These are phyloP conservation scores for Tenthredo scrophulariae DNA, from an alignment of 2,888 invertebrate genomes.

Conservation along the genomic window DNA sequence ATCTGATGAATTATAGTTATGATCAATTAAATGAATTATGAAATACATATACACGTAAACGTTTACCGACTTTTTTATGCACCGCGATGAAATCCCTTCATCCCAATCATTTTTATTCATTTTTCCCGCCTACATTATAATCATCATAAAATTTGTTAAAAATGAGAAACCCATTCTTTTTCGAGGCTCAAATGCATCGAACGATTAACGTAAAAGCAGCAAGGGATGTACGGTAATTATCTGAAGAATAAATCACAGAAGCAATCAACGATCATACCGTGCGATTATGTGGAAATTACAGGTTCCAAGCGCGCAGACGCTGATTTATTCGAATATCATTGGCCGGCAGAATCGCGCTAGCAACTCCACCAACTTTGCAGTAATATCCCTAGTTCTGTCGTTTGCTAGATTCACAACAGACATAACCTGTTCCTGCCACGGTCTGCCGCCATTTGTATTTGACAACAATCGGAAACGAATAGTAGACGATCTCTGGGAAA, in stretches of 20 bases:
- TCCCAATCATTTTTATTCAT: not conserved
- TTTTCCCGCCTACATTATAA: not conserved
- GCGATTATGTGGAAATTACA: no score
- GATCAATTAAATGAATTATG: conserved; percentile 17
- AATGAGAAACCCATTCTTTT: not conserved
- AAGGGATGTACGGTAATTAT: not conserved
- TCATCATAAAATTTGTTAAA: not conserved
- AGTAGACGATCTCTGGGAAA: no score
- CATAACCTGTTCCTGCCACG: no score
- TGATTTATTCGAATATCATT: no score
- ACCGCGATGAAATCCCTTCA: not conserved
- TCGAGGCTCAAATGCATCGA: not conserved
- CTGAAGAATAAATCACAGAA: not conserved
- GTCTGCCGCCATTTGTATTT: no score
- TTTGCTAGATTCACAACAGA: no score
- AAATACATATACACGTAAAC: conserved; percentile 21
- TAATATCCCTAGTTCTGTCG: no score
- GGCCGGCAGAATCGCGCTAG: no score
- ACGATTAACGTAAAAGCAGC: not conserved
- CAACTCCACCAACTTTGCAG: no score
- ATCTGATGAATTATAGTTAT: conserved; percentile 11
- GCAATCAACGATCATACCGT: no score
- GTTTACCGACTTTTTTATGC: conserved; percentile 24
- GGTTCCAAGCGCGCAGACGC: no score
- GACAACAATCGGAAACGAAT: no score